phyloP scores from a whole-genome alignment of 2,113 vertebrate species.

The Spizaetus ornatus region DNA sequence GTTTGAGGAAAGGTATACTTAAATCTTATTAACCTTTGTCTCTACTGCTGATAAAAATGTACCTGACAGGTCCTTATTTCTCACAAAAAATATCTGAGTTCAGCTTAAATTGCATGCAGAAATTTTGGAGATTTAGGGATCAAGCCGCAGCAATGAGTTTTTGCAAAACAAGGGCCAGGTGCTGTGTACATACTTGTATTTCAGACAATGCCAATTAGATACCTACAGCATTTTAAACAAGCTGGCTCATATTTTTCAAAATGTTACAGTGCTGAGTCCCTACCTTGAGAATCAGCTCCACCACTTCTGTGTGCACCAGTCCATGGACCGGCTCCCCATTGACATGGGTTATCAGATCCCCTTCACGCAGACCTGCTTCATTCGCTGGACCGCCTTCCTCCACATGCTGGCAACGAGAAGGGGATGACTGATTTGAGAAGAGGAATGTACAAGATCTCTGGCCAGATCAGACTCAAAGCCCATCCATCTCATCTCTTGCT shows the following conservation, averaged over 20 bases:
- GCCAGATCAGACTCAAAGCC: not conserved
- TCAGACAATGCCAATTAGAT: not conserved
- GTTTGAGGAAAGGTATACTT: not conserved
- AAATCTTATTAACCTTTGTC: not conserved
- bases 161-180: not conserved
- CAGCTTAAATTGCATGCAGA: not conserved
- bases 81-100: not conserved
- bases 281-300: constrained; percentile 97
- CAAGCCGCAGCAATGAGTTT: not conserved
- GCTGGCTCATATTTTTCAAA: not conserved
- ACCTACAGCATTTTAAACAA: not conserved
- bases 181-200: not conserved
- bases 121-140: not conserved
- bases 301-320: constrained; percentile 95
- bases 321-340: constrained; percentile 95
- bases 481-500: not conserved
- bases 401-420: constrained; percentile 81
- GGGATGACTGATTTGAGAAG: not conserved
- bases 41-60: not conserved
- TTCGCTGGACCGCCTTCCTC: constrained; percentile 90
- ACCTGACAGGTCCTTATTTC: not conserved
- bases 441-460: not conserved
- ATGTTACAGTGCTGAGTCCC: not conserved
- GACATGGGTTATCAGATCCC: constrained; percentile 96
- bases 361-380: constrained; percentile 88